Conservation (phyloP, 2,888 invertebrate genomes). For the Heliconius ismenius region DNA sequence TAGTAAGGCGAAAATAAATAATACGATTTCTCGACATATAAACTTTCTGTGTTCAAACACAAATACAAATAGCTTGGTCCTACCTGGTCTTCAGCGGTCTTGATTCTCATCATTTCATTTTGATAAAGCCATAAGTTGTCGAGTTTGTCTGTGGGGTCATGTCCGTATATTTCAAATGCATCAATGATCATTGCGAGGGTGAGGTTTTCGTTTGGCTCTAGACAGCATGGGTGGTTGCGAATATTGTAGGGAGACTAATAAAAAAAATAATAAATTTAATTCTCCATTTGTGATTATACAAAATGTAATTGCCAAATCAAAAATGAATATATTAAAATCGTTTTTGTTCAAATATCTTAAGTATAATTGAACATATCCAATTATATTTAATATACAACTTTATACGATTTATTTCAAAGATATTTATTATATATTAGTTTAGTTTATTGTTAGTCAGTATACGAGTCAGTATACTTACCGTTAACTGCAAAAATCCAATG, state of each 20-base stretch:
- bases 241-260: constrained; percentile 64
- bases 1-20: neutral
- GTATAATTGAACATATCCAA: neutral
- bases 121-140: constrained; percentile 74
- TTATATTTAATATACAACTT: neutral
- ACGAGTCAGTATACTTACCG: constrained; percentile 55
- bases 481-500: constrained; percentile 59
- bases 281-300: neutral
- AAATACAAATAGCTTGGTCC: neutral
- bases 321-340: too few relatives aligned
- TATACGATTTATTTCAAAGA: neutral
- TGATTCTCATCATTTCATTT: constrained; percentile 73
- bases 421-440: neutral
- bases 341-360: too few relatives aligned
- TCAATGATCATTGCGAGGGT: constrained; percentile 78
- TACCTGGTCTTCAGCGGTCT: constrained; percentile 76
- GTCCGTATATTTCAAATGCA: constrained; percentile 77
- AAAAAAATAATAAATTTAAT: neutral
- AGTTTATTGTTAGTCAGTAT: neutral
- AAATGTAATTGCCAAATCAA: neutral
- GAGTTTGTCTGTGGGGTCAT: constrained; percentile 75
- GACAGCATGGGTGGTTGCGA: constrained; percentile 74
- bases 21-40: neutral
- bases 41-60: too few relatives aligned
- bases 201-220: constrained; percentile 64